Base-by-base conservation (phyloP, 1,140 invertebrate species). In the Lucilia sericata region DNA sequence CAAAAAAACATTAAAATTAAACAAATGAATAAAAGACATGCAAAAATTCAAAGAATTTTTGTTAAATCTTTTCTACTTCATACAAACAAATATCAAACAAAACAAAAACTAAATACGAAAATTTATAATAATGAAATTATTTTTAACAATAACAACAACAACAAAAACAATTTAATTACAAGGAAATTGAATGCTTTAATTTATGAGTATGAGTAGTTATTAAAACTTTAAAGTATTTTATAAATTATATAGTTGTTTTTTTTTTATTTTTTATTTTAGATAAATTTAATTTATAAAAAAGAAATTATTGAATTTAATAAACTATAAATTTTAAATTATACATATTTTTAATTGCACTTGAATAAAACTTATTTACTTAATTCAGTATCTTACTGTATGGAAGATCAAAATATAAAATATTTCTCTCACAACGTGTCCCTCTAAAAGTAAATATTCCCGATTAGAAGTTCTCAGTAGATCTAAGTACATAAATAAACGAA, bases 21-120 rank as follows among this genome's bases (percentile, higher is more conserved):
- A 74, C 60, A 75, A 74, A 83, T 83, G 17, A 74, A 55, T 55
- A 75, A 55, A 83, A 70, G 65, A 75, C 70, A 70, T 75, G 75
- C 70, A 36, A 82, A 34, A 47, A 70, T 76, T 51, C n/a, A 30
- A 82, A 36, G 75, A 76, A 83, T 78, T 30, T 49, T 82, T 75
- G 14, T 74, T 19, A 80, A 74, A 36, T 74, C 51, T 76, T 85
- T 83, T 70, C 55, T 65, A 65, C 30, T 82, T n/a, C 80, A 55
- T 65, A 47, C 21, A 34, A 2, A 36, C 13, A 70, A 30, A 30
- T 30, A 30, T 30, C 25, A 30, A 70, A n/a, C 13, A 60, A 60
- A n/a, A 60, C 51, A 7, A 2, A 30, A 30, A 30, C 25, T 30
- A 30, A 30, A 30, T 21, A 70, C 13, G 60, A 14, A 19, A 10